Evolutionary conservation across 1,140 invertebrate species (phyloP).

Genomic region (Hyles vespertilio): DNA sequence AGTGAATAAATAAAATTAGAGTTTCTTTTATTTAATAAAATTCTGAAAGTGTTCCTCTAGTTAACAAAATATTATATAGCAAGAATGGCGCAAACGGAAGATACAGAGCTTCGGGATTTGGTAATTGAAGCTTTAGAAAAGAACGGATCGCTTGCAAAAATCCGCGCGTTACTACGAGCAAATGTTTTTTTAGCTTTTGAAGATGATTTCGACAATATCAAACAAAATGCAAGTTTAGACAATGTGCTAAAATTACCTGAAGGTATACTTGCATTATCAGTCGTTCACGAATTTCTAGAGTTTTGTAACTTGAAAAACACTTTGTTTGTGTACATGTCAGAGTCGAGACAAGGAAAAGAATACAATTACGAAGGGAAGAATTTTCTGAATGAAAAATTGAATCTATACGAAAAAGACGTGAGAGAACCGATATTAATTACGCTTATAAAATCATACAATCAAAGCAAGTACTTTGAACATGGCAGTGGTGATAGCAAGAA

Average conservation of each 20-base stretch:
- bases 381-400: constrained; percentile 46
- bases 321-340: constrained; percentile 70
- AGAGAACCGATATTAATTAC: constrained; percentile 57
- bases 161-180: constrained; percentile 67
- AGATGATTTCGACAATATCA: constrained; percentile 63
- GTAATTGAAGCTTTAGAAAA: constrained; percentile 73
- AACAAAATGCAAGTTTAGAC: constrained; percentile 62
- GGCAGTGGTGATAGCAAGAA: constrained; percentile 16
- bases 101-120: constrained; percentile 68
- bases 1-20: background rate
- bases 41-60: background rate
- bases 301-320: constrained; percentile 71
- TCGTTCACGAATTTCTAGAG: constrained; percentile 71
- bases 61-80: background rate
- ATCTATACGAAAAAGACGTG: constrained; percentile 37
- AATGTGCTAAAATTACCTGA: constrained; percentile 62
- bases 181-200: constrained; percentile 73
- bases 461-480: constrained; percentile 30
- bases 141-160: constrained; percentile 72
- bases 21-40: background rate
- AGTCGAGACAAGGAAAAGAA: constrained; percentile 66
- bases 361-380: constrained; percentile 57
- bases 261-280: constrained; percentile 57
- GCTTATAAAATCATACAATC: constrained; percentile 50
- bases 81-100: constrained; percentile 70